Percentiles rank a stretch among this genome's conserved stretches.
phyloP scores from a whole-genome alignment of 2,113 vertebrate species.

The Burhinus oedicnemus region DNA sequence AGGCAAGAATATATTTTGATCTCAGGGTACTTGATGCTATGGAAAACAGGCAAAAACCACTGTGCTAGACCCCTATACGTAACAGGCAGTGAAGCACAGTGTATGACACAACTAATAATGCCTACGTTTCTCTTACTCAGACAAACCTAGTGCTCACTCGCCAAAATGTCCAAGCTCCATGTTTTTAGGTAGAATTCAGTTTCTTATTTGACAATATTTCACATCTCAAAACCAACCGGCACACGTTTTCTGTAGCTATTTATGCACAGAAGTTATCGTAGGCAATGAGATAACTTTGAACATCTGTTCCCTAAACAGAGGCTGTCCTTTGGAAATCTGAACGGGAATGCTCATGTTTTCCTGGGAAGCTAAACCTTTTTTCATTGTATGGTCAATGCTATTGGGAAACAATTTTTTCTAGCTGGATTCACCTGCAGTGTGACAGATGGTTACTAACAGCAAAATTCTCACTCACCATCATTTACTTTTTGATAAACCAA shows the following conservation, averaged over 20 bases:
- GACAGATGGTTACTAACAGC: background rate
- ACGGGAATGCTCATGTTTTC: fast-evolving
- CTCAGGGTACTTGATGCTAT: background rate
- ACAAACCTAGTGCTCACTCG: background rate
- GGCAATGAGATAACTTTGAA: background rate
- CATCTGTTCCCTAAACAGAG: background rate
- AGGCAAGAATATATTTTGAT: background rate
- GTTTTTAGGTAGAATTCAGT: background rate
- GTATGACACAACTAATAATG: fast-evolving
- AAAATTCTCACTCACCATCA: slow-evolving; percentile 80
- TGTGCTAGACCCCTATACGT: background rate
- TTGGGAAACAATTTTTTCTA: background rate
- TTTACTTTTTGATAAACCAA: slow-evolving; percentile 86
- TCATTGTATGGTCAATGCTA: background rate
- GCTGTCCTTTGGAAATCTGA: background rate
- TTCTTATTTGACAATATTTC: background rate
- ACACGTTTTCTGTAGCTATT: background rate
- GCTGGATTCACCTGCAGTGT: background rate
- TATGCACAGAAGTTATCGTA: fast-evolving
- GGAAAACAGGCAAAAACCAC: background rate
- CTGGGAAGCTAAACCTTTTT: background rate
- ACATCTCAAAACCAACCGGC: background rate
- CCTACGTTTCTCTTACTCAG: background rate
- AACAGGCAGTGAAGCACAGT: background rate
- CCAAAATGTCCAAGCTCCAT: background rate